Conservation (phyloP, 2,797 vertebrate genomes). For the Leptatherina wallacei region DNA sequence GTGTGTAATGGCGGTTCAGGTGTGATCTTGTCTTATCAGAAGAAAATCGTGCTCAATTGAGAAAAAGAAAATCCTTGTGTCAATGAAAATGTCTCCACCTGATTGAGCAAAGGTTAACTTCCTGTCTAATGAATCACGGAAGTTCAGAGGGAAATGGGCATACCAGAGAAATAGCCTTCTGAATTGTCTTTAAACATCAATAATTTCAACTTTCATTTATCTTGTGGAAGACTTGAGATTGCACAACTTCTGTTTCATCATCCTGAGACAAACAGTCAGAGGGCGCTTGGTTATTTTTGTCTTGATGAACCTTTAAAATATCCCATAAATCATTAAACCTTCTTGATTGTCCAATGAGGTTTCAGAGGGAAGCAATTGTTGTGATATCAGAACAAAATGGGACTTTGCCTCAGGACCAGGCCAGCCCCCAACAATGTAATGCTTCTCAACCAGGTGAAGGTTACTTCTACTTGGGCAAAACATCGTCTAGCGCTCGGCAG, state of each 20-base stretch:
- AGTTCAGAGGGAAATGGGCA: constrained; percentile 25
- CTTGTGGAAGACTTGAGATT: background rate
- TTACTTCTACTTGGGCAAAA: constrained; percentile 26
- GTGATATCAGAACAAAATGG: constrained; percentile 51
- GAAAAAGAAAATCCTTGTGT: constrained; percentile 45
- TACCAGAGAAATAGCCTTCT: background rate
- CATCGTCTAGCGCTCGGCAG: constrained; percentile 4
- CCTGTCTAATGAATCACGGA: constrained; percentile 64
- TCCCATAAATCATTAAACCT: constrained; percentile 64
- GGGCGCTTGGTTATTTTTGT: constrained; percentile 27
- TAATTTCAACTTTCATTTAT: constrained; percentile 8
- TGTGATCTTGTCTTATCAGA: constrained; percentile 61
- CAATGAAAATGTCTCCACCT: constrained; percentile 21
- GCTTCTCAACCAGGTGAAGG: constrained; percentile 32
- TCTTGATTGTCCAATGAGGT: constrained; percentile 56
- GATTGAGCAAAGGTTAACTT: constrained; percentile 70
- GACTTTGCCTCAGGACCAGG: constrained; percentile 70
- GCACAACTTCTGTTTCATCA: constrained; percentile 14
- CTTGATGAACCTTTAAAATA: constrained; percentile 42
- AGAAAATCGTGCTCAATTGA: constrained; percentile 37
- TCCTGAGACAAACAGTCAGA: constrained; percentile 6
- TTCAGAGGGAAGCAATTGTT: constrained; percentile 43
- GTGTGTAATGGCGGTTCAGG: background rate
- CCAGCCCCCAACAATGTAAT: constrained; percentile 39
- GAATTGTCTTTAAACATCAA: constrained; percentile 6